Conservation (phyloP, 2,888 invertebrate species). For the Pristionchus entomophagus region DNA sequence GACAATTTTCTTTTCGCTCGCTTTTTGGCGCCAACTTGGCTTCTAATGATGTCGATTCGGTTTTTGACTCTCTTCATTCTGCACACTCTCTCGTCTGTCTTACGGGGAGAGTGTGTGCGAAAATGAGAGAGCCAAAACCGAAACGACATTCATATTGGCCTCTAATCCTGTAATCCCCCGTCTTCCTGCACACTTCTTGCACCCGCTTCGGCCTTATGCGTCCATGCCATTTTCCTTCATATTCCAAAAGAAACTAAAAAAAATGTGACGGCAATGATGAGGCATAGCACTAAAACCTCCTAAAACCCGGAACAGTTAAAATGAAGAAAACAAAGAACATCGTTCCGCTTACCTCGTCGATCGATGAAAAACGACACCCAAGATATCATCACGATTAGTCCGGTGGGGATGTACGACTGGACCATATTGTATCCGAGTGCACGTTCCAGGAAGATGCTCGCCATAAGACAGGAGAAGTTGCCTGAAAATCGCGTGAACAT, state of each 20-base stretch:
- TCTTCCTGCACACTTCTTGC: not conserved
- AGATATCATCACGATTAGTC: conserved; percentile 64
- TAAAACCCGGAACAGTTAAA: too few relatives aligned
- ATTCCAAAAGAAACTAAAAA: too few relatives aligned
- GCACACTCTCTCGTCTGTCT: too few relatives aligned
- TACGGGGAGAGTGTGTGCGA: too few relatives aligned
- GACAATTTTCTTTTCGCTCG: not conserved
- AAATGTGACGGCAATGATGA: not conserved
- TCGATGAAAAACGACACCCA: conserved; percentile 73
- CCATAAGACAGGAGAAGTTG: conserved; percentile 70
- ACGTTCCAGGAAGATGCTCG: conserved; percentile 65
- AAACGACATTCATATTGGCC: not conserved
- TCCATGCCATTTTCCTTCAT: too few relatives aligned
- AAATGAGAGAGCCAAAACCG: too few relatives aligned
- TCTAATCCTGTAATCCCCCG: not conserved
- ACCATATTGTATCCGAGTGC: conserved; percentile 75
- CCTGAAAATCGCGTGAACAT: conserved; percentile 58
- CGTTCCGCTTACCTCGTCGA: conserved; percentile 53
- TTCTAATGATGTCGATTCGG: too few relatives aligned
- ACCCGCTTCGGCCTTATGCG: too few relatives aligned
- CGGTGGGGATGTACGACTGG: conserved; percentile 59
- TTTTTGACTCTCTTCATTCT: too few relatives aligned
- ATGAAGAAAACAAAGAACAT: too few relatives aligned
- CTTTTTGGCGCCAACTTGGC: too few relatives aligned
- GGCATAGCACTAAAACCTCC: too few relatives aligned